Percentiles rank a stretch among this genome's conserved stretches.
phyloP scores from a whole-genome alignment of 2,888 invertebrate species.

The Cryptus armator region DNA sequence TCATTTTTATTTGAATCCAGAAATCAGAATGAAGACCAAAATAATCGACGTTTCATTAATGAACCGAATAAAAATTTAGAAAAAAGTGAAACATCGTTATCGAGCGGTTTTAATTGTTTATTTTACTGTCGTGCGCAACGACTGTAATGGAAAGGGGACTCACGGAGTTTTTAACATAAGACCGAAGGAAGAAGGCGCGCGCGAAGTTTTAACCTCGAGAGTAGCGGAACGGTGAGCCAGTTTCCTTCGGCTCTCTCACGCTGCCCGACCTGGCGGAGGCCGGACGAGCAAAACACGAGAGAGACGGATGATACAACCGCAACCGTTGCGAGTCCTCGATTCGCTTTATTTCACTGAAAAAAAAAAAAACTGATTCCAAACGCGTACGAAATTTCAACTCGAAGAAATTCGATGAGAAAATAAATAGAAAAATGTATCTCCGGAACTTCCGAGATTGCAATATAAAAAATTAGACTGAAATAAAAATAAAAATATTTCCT shows the following conservation, averaged over 20 bases:
- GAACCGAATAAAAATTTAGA: not conserved
- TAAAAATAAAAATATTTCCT: not conserved
- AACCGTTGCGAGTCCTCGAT: constrained; percentile 21
- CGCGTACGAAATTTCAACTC: not conserved
- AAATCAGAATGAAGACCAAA: constrained; percentile 4
- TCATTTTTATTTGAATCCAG: too few species aligned
- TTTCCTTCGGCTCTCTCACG: constrained; percentile 66
- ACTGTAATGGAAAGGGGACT: not conserved
- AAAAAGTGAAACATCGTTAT: constrained; percentile 41
- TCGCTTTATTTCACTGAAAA: not conserved
- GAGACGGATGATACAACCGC: constrained; percentile 27
- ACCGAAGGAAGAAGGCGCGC: constrained; percentile 41
- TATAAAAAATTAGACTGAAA: not conserved
- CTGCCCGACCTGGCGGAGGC: constrained; percentile 52
- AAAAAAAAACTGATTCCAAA: not conserved
- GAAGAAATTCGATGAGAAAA: not conserved
- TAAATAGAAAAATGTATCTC: too few species aligned
- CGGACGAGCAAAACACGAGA: constrained; percentile 34
- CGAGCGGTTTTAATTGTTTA: not conserved
- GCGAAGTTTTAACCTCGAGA: constrained; percentile 62
- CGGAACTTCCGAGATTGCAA: not conserved
- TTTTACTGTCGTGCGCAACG: constrained; percentile 1
- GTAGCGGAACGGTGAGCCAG: constrained; percentile 69
- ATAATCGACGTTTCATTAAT: constrained; percentile 4
- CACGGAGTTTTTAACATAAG: constrained; percentile 13